A percentile compares a stretch with the other conserved stretches of the same genome.
phyloP scores from a whole-genome alignment of 1,140 invertebrate species.

The Eueides isabella region DNA sequence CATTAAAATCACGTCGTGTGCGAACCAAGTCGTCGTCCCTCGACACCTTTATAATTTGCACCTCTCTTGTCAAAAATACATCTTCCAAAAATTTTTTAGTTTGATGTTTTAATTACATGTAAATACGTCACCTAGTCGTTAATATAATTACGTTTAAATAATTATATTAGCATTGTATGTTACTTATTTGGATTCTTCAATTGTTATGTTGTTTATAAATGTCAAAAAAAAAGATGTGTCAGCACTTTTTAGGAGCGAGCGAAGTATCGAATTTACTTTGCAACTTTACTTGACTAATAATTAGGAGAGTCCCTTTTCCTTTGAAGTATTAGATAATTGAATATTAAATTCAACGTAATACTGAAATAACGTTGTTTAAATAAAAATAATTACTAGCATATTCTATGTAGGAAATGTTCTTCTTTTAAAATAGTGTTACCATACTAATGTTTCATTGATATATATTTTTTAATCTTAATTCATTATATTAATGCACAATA shows the following conservation, averaged over 20 bases:
- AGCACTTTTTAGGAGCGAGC: background rate
- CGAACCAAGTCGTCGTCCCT: slow-evolving; percentile 46
- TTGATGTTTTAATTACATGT: background rate
- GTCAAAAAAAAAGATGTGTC: background rate
- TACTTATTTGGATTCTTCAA: background rate
- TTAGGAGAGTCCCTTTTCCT: slow-evolving; percentile 25
- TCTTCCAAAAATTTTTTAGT: background rate
- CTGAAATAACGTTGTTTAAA: background rate
- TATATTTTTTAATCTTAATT: too few species aligned
- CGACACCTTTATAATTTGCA: slow-evolving; percentile 53
- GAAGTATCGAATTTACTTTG: slow-evolving; percentile 24
- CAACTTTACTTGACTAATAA: slow-evolving; percentile 27
- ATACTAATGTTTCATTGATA: too few species aligned
- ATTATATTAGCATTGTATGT: too few species aligned
- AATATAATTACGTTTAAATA: too few species aligned
- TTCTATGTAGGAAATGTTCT: background rate
- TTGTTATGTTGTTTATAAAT: background rate
- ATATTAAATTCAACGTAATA: background rate
- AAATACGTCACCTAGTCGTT: background rate
- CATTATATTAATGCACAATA: too few species aligned
- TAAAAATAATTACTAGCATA: background rate
- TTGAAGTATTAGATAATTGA: slow-evolving; percentile 12
- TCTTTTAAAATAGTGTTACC: too few species aligned
- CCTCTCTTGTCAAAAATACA: slow-evolving; percentile 20
- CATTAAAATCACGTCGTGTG: slow-evolving; percentile 47